Evolutionary conservation across 2,888 invertebrate genomes (phyloP).

Genomic region (Dicyrtomina minuta): DNA sequence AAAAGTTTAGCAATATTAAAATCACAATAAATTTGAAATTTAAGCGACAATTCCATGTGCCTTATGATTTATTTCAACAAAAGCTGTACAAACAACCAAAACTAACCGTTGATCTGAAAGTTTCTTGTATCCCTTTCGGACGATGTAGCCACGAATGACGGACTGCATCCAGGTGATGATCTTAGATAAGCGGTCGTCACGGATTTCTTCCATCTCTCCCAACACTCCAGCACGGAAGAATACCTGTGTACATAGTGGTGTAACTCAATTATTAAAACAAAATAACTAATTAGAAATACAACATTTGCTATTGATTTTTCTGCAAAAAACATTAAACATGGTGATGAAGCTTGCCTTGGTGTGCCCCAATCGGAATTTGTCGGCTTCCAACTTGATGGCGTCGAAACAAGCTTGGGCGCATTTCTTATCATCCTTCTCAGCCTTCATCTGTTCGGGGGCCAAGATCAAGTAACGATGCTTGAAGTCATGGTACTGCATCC

Average conservation of each 20-base stretch:
- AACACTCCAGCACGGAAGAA: conserved; percentile 99
- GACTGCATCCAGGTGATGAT: conserved; percentile 98
- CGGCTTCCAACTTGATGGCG: conserved; percentile 81
- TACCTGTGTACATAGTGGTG: too few relatives aligned
- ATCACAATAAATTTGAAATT: too few relatives aligned
- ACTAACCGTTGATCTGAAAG: conserved; percentile 97
- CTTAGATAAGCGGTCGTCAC: conserved; percentile 98
- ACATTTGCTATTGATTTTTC: too few relatives aligned
- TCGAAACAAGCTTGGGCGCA: conserved; percentile 86
- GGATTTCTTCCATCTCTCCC: conserved; percentile 99
- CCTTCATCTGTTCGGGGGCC: conserved; percentile 88
- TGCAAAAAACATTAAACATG: too few relatives aligned
- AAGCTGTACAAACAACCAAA: too few relatives aligned
- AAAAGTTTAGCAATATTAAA: too few relatives aligned
- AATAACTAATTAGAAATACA: too few relatives aligned
- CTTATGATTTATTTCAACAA: too few relatives aligned
- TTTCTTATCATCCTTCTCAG: conserved; percentile 77
- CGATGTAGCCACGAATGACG: conserved; percentile 81
- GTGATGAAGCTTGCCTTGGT: conserved; percentile 90
- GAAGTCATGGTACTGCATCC: conserved; percentile 99
- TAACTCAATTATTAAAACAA: too few relatives aligned
- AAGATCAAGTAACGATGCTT: conserved; percentile 99
- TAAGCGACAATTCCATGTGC: too few relatives aligned
- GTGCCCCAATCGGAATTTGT: conserved; percentile 95
- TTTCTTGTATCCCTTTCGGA: conserved; percentile 93